Conservation (phyloP, 2,888 invertebrate species). For the Drosophila putrida region DNA sequence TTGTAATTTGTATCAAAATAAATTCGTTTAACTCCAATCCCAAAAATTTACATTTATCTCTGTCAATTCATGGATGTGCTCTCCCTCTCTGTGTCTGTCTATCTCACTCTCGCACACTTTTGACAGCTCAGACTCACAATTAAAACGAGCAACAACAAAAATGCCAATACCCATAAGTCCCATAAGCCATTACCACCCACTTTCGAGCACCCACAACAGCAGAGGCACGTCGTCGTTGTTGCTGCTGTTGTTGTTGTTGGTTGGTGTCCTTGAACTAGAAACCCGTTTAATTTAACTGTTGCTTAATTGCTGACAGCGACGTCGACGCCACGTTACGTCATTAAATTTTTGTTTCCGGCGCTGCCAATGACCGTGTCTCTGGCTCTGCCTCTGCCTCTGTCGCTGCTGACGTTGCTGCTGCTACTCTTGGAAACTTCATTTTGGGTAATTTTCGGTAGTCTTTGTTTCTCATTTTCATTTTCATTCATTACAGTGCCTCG, state of each 20-base stretch:
- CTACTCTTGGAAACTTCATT: constrained; percentile 72
- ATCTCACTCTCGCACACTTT: neutral
- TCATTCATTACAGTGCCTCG: constrained; percentile 70
- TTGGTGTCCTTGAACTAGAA: constrained; percentile 84
- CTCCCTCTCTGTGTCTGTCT: neutral
- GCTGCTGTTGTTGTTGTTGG: constrained; percentile 52
- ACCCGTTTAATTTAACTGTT: constrained; percentile 85
- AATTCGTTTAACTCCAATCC: neutral
- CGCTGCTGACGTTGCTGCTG: constrained; percentile 23
- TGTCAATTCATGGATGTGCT: neutral
- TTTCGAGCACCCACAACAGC: constrained; percentile 36
- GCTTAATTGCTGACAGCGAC: constrained; percentile 82
- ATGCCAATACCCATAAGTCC: constrained; percentile 29
- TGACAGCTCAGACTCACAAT: constrained; percentile 51
- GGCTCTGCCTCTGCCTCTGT: constrained; percentile 27
- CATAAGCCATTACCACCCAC: constrained; percentile 22
- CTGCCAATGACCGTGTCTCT: constrained; percentile 34
- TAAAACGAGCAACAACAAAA: constrained; percentile 52
- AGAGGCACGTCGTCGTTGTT: constrained; percentile 33
- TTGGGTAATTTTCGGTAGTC: constrained; percentile 74
- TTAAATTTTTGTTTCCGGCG: constrained; percentile 60
- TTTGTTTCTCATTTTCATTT: constrained; percentile 80
- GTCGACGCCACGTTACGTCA: constrained; percentile 70
- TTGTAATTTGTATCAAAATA: constrained; percentile 3
- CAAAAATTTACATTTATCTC: neutral